phyloP scores from a whole-genome alignment of 2,113 vertebrate genomes.

The Cyanistes caeruleus region DNA sequence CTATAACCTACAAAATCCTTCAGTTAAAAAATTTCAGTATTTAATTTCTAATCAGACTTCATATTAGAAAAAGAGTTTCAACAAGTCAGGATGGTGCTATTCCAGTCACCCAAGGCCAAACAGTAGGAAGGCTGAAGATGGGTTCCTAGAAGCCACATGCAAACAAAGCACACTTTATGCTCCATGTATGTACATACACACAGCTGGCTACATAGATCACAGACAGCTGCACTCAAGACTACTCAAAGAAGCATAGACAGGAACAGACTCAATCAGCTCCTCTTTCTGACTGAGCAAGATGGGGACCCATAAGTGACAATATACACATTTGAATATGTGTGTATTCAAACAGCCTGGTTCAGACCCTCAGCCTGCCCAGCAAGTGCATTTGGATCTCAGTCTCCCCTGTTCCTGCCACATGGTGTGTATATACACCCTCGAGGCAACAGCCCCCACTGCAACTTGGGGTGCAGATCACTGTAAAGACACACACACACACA shows the following conservation, averaged over 20 bases:
- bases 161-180: background rate
- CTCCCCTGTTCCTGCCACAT: background rate
- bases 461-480: background rate
- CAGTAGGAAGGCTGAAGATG: background rate
- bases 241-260: background rate
- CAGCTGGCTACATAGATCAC: background rate
- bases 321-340: rapidly evolving
- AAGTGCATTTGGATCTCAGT: background rate
- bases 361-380: background rate
- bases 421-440: no score
- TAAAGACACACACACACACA: background rate
- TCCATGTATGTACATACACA: rapidly evolving
- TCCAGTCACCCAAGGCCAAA: background rate
- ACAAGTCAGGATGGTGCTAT: background rate
- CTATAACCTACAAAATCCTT: background rate
- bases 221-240: background rate
- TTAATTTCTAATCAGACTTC: background rate
- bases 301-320: rapidly evolving
- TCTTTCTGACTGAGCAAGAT: background rate
- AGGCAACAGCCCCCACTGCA: background rate
- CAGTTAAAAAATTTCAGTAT: background rate
- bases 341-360: background rate
- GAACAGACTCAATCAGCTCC: background rate
- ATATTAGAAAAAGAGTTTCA: background rate
- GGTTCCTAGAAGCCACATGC: background rate